Evolutionary conservation across 1,140 invertebrate genomes (phyloP), one percentile per base, ranked within the genome.

Genomic region (Zaprionus camerounensis): DNA sequence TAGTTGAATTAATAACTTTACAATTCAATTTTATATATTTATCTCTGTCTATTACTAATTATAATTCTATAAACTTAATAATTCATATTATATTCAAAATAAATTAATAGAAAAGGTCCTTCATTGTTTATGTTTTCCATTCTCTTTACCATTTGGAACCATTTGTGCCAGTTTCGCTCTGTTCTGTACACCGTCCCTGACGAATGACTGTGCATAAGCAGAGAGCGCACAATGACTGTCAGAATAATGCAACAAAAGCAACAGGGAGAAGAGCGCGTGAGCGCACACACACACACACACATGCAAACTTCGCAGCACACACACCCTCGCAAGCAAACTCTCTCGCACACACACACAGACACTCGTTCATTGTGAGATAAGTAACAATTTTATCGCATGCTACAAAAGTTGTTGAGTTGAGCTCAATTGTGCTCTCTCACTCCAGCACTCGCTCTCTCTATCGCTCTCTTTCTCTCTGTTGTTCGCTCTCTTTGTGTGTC

Each of bases 171-270:
- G 84, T 55, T 87, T 77, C 59, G 55, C 26, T 71, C 36, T 20
- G 67, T 28, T 11, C 20, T 56, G 51, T 51, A 26, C 7, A 38
- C 24, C 53, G 28, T 53, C 85, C 84, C 84, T 87, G 84, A 77
- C 81, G 82, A 91, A 90, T 73, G 51, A 61, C 46, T 55, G 46
- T 22, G 62, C 36, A 57, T 46, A 67, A 75, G 63, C 57, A 24
- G 41, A 57, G 65, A 78, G 49, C 36, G 38, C 41, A 69, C 76
- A 87, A 87, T 91, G 76, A 78, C 79, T 88, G 80, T 91, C 84
- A 88, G 81, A 69, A 83, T 78, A 62, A 75, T 69, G 57, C 65
- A 17, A 64, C 63, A 81, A 87, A 77, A 73, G 41, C 56, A 58
- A 67, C 44, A 49, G 55, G 28, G 26, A 76, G 65, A 70, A 69